Evolutionary conservation across 2,113 vertebrate genomes (phyloP).

Genomic region (Laterallus jamaicensis): DNA sequence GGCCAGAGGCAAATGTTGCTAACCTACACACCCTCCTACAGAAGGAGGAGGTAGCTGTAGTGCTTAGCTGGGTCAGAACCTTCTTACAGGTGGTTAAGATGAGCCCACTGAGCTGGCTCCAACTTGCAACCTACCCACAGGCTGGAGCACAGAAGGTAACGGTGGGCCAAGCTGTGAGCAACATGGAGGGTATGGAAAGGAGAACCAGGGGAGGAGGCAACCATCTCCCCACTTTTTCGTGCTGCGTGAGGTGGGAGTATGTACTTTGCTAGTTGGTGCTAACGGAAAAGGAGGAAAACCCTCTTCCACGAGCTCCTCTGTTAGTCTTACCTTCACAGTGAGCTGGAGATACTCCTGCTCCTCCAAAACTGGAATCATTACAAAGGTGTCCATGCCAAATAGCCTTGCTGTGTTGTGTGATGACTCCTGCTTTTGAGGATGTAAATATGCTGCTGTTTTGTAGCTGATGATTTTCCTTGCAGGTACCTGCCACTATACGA

Average conservation of each 20-base stretch:
- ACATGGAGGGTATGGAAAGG: not conserved
- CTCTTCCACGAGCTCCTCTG: not conserved
- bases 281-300: not conserved
- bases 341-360: not conserved
- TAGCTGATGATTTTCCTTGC: slow-evolving; percentile 8
- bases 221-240: fast-evolving
- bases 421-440: not conserved
- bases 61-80: not conserved
- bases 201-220: not conserved
- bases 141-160: not conserved
- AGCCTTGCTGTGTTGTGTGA: not conserved
- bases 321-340: not conserved
- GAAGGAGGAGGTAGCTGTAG: not conserved
- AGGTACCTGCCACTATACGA: not conserved
- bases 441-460: not conserved
- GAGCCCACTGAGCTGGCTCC: not conserved
- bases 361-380: not conserved
- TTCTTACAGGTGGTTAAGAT: not conserved
- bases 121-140: not conserved
- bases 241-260: fast-evolving
- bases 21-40: not conserved
- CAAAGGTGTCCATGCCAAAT: not conserved
- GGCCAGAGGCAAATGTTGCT: not conserved
- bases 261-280: not conserved
- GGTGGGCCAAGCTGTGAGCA: not conserved